Evolutionary conservation across 35 echinoderm and acorn worm genomes (phyloP).

Genomic region (Apostichopus californicus): DNA sequence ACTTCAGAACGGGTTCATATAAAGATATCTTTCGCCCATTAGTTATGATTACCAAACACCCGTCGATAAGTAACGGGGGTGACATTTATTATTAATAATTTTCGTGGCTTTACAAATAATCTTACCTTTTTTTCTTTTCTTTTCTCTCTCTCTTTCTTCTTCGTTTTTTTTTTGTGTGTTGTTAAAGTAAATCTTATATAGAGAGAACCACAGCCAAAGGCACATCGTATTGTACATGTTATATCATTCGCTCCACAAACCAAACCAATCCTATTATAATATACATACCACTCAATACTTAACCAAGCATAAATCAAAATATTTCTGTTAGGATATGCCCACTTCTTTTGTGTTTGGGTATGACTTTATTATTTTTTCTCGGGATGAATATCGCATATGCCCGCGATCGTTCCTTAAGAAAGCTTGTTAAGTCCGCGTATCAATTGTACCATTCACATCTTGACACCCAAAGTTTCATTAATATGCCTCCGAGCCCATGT

Average conservation of each 20-base stretch:
- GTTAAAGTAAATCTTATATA: too few species aligned
- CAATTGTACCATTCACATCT: conserved; percentile 19
- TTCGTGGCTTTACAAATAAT: neutral
- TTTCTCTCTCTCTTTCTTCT: neutral
- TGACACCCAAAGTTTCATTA: conserved; percentile 31
- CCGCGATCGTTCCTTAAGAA: conserved; percentile 19
- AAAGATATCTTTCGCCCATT: neutral
- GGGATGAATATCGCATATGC: conserved; percentile 30
- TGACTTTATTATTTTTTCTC: conserved; percentile 40
- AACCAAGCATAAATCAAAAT: conserved; percentile 42
- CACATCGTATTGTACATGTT: neutral
- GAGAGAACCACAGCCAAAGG: neutral
- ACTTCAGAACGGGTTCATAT: too few species aligned
- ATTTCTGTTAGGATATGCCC: conserved; percentile 22
- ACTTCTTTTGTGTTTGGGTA: conserved; percentile 21
- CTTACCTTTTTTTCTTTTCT: neutral
- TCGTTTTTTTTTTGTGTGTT: neutral
- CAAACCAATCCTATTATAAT: conserved; percentile 5
- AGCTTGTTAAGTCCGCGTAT: conserved; percentile 24
- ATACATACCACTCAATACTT: conserved; percentile 22
- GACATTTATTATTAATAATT: neutral
- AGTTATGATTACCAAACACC: neutral
- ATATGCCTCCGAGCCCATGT: conserved; percentile 33
- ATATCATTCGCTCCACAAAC: neutral
- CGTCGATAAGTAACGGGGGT: neutral